phyloP scores from a whole-genome alignment of 2,113 vertebrate genomes.

The Gymnarchus niloticus region DNA sequence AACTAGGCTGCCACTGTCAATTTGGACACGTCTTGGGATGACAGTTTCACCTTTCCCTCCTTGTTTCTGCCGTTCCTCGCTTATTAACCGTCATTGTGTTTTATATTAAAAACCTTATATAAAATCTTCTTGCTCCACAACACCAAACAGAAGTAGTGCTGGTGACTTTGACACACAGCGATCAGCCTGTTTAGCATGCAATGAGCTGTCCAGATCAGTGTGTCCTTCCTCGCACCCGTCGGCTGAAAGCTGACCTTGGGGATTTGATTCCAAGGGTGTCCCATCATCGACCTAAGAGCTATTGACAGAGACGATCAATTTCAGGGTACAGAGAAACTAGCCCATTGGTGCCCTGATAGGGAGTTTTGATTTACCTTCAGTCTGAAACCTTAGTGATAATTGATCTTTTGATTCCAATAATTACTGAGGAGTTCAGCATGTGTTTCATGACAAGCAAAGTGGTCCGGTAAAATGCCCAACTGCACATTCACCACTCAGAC shows the following conservation, averaged over 20 bases:
- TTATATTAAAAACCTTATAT: background rate
- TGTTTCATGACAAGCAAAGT: background rate
- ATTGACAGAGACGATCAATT: slow-evolving; percentile 35
- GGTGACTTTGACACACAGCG: background rate
- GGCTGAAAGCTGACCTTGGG: slow-evolving; percentile 42
- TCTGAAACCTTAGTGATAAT: slow-evolving; percentile 24
- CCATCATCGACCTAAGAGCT: slow-evolving; percentile 40
- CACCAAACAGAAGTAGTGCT: background rate
- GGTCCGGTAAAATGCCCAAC: background rate
- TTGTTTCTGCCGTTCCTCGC: background rate
- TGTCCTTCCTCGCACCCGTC: background rate
- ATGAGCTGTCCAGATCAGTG: background rate
- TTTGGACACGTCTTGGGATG: background rate
- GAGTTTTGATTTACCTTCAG: background rate
- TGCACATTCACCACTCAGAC: background rate
- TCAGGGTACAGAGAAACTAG: slow-evolving; percentile 41
- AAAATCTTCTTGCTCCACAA: background rate
- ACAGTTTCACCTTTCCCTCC: background rate
- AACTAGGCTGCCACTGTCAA: background rate
- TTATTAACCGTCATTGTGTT: background rate
- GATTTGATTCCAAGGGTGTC: slow-evolving; percentile 43
- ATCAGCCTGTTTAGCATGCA: background rate
- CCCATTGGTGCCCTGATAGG: slow-evolving; percentile 27
- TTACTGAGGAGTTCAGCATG: background rate
- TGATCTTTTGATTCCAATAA: slow-evolving; percentile 18